Evolutionary conservation across 1,140 invertebrate genomes (phyloP).

Genomic region (Heliconius melpomene): DNA sequence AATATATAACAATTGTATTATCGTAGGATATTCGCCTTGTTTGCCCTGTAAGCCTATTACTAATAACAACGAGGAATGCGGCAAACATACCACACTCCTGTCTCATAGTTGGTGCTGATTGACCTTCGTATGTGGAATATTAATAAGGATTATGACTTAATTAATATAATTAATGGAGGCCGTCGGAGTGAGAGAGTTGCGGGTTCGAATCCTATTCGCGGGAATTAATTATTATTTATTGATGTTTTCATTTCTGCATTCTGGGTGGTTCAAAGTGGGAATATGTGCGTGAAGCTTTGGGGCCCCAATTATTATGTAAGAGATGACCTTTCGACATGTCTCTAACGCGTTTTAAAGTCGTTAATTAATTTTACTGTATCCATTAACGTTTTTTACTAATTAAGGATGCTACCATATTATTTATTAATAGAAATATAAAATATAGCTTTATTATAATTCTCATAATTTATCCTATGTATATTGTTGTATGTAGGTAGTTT

Average conservation of each 20-base stretch:
- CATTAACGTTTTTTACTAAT: neutral
- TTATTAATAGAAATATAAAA: neutral
- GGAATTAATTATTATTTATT: too few species aligned
- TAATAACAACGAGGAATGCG: constrained; percentile 30
- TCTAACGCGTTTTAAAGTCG: neutral
- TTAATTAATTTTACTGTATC: neutral
- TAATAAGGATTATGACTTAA: neutral
- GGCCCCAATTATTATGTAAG: neutral
- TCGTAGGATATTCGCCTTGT: constrained; percentile 15
- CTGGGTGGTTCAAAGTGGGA: too few species aligned
- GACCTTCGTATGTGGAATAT: constrained; percentile 16
- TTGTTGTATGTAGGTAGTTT: too few species aligned
- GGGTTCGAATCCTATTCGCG: too few species aligned
- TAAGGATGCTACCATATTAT: constrained; percentile 5
- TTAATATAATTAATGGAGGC: neutral
- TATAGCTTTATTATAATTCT: neutral
- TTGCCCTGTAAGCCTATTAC: constrained; percentile 19
- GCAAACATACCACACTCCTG: constrained; percentile 23
- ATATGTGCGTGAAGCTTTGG: neutral
- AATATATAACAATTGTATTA: neutral
- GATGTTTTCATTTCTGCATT: too few species aligned
- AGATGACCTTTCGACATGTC: neutral
- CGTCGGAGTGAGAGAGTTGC: too few species aligned
- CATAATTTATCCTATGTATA: neutral
- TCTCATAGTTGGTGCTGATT: constrained; percentile 20